Percentiles rank a stretch among this genome's conserved stretches.
Evolutionary conservation across 2,888 invertebrate species (phyloP).

Genomic region (Erynnis tages): DNA sequence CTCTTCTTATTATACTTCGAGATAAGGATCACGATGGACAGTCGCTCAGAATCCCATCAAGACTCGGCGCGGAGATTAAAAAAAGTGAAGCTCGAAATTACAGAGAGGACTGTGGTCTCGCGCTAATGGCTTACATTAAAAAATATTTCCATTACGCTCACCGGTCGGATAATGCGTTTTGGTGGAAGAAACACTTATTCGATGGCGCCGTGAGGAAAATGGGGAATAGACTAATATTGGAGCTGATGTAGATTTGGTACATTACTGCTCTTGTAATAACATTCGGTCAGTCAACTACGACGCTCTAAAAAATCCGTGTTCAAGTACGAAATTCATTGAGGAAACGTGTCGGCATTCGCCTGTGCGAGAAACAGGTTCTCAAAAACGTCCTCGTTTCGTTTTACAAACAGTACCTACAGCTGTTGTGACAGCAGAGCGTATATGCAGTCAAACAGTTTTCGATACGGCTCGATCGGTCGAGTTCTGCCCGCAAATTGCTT

Average conservation of each 20-base stretch:
- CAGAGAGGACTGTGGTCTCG: constrained; percentile 65
- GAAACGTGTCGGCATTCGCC: constrained; percentile 46
- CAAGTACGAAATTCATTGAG: constrained; percentile 52
- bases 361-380: constrained; percentile 52
- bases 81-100: constrained; percentile 72
- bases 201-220: constrained; percentile 51
- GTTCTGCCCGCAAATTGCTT: constrained; percentile 27
- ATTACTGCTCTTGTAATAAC: constrained; percentile 33
- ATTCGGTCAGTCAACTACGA: constrained; percentile 39
- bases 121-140: constrained; percentile 77
- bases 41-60: constrained; percentile 76
- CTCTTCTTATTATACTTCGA: constrained; percentile 75
- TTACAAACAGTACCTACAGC: constrained; percentile 46
- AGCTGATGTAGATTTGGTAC: constrained; percentile 29
- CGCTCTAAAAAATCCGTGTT: constrained; percentile 30
- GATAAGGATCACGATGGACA: constrained; percentile 78
- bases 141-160: constrained; percentile 72
- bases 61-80: constrained; percentile 64
- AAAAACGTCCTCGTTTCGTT: constrained; percentile 56
- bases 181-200: constrained; percentile 43
- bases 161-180: constrained; percentile 56
- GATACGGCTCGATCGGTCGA: constrained; percentile 18
- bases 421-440: constrained; percentile 48
- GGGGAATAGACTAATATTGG: constrained; percentile 45
- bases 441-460: constrained; percentile 29